Evolutionary conservation across 1,140 invertebrate species (phyloP), one percentile per base, ranked within the genome.

Genomic region (Dreissena rostriformis): DNA sequence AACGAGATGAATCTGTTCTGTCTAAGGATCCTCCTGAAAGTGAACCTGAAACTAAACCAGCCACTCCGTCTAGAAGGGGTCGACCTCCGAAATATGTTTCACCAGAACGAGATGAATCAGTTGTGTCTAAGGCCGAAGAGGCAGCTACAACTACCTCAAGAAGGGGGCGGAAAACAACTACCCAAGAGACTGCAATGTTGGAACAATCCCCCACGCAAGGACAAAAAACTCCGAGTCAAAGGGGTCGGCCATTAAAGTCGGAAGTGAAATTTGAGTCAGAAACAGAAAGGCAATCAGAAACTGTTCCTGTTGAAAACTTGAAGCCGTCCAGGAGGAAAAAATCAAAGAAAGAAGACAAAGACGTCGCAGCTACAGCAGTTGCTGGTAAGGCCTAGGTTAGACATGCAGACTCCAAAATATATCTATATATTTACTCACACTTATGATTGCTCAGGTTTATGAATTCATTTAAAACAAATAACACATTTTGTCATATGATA

Each of bases 51-150:
- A 10, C 22, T 39, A 28, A 22, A 15, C 24, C 55, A 11, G 17
- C 49, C 39, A 82, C 79, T 7, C 79, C 79, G 15, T 72, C 79
- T 26, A 57, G 79, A 29, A 71, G 71, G 63, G 79, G 57, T 15
- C 5, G 68, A n/a, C 51, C 22, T 19, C 71, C 71, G 53, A 80
- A 80, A 39, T 8, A 39, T 39, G 39, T 39, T 5, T 39, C 39
- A 39, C 39, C 39, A 39, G 39, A 39, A 39, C 39, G 39, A 39
- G 39, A 39, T 39, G 8, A 39, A 39, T 39, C 39, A 80, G 55
- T 63, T 12, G 10, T 14, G 22, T 15, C 53, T 29, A 28, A 80
- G 26, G n/a, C 26, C 6, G 74, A 65, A 49, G 61, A 76, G 14
- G 57, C 24, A 39, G 29, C 24, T 76, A 19, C n/a, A 51, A 55